phyloP scores from a whole-genome alignment of 1,140 invertebrate species.

The Temnothorax curvispinosus region DNA sequence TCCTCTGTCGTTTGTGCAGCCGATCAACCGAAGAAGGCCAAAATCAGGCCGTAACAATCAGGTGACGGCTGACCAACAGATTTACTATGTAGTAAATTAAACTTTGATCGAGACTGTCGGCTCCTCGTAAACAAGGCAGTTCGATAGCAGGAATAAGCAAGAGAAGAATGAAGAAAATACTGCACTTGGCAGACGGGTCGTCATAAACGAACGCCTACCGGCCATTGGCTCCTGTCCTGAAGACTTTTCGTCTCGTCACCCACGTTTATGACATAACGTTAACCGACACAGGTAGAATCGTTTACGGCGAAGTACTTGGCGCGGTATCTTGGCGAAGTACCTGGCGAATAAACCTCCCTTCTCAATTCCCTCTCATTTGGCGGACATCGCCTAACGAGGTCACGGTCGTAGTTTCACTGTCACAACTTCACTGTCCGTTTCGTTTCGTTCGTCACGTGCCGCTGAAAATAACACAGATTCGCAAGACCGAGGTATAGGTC shows the following conservation, averaged over 20 bases:
- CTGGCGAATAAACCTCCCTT: slow-evolving; percentile 1
- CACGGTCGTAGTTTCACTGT: slow-evolving; percentile 29
- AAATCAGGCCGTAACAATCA: background rate
- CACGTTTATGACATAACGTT: slow-evolving; percentile 7
- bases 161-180: background rate
- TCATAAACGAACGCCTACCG: background rate
- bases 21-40: background rate
- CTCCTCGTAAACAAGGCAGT: background rate
- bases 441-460: slow-evolving; percentile 13
- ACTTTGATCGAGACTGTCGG: background rate
- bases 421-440: slow-evolving; percentile 1
- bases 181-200: slow-evolving; percentile 16
- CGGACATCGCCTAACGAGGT: background rate
- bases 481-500: background rate
- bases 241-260: background rate
- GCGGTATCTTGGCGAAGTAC: slow-evolving; percentile 5
- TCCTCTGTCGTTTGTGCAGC: background rate
- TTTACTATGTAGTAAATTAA: background rate
- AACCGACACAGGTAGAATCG: background rate
- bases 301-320: slow-evolving; percentile 6
- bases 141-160: background rate
- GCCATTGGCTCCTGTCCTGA: slow-evolving; percentile 45
- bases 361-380: slow-evolving; percentile 21
- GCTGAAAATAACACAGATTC: slow-evolving; percentile 4
- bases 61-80: background rate